Evolutionary conservation across 1,140 invertebrate genomes (phyloP), one percentile per base, ranked within the genome.

Genomic region (Harpegnathos saltator): DNA sequence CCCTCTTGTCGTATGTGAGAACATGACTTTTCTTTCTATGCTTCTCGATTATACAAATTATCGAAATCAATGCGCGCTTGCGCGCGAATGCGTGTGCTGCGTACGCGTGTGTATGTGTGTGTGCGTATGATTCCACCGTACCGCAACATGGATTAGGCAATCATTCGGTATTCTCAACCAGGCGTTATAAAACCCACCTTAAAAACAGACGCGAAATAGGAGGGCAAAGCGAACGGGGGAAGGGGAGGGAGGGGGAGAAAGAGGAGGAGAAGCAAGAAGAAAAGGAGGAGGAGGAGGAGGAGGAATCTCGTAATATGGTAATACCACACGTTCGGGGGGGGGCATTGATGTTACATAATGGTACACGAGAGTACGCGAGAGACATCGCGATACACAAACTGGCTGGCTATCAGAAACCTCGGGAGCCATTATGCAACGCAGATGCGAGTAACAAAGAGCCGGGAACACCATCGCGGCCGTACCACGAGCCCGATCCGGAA

Each of bases 371-470:
- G 88, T 71, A 87, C 73, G 38, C 38, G 77, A 61, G 77, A 88
- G 85, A 83, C 85, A 82, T 89, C 83, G 83, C 83, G 87, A 85
- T 89, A 89, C 86, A 82, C 80, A 83, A 89, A 89, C 87, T 89
- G 73, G 82, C 84, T 65, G 73, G 63, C 86, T 89, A 89, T 89
- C 87, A 88, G 87, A 85, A 89, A 85, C 81, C 80, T 84, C 75
- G 65, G 66, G 59, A 80, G 77, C 15, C 29, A 89, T 90, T 90
- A 89, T 88, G 81, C 84, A 90, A 89, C 73, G 63, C 29, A 83
- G 50, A 85, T 33, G 65, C 78, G 59, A 59, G 22, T 75, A 89
- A 88, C 85, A 87, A 87, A 87, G 72, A 75, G 82, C 69, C 78
- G 68, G 66, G 77, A 87, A 50, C 81, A 75, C 66, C 72, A 65